Conservation (phyloP, 2,797 vertebrate species). For the Pipistrellus nathusii region DNA sequence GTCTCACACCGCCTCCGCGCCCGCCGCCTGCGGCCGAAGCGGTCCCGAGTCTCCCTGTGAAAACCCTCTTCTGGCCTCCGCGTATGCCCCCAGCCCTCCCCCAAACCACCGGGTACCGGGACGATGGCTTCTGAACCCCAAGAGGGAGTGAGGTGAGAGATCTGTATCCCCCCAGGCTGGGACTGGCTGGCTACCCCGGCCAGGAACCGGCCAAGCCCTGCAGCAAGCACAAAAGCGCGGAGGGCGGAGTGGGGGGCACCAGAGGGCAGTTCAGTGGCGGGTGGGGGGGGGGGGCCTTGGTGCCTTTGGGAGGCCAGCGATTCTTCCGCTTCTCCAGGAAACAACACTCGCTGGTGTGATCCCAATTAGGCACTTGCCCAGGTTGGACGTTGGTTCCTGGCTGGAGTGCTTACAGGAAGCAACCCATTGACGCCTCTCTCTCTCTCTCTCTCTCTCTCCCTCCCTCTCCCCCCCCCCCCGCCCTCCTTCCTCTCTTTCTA, state of each 20-base stretch:
- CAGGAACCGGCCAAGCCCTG: constrained; percentile 69
- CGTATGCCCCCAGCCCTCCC: constrained; percentile 87
- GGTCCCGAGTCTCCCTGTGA: constrained; percentile 88
- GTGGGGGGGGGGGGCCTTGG: not conserved
- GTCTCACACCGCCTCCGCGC: constrained; percentile 92
- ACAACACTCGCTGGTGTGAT: not conserved
- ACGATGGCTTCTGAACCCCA: constrained; percentile 88
- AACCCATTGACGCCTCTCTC: too few species aligned
- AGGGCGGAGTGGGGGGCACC: not conserved
- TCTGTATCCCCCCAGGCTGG: constrained; percentile 82
- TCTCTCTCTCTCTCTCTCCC: too few species aligned
- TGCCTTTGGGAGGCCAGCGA: constrained; percentile 42
- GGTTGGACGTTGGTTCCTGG: too few species aligned
- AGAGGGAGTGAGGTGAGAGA: constrained; percentile 88
- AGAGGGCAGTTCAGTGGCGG: too few species aligned
- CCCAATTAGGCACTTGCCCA: too few species aligned
- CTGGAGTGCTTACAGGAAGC: too few species aligned
- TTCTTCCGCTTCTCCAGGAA: constrained; percentile 61
- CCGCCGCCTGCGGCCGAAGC: constrained; percentile 90
- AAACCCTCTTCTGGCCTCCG: constrained; percentile 87
- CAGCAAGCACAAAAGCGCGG: constrained; percentile 75
- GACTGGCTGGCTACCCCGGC: constrained; percentile 79
- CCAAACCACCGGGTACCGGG: constrained; percentile 80
- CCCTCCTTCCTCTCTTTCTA: too few species aligned
- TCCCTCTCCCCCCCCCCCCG: too few species aligned